Evolutionary conservation across 2,113 vertebrate genomes (phyloP).

Genomic region (Rhinoptilus africanus): DNA sequence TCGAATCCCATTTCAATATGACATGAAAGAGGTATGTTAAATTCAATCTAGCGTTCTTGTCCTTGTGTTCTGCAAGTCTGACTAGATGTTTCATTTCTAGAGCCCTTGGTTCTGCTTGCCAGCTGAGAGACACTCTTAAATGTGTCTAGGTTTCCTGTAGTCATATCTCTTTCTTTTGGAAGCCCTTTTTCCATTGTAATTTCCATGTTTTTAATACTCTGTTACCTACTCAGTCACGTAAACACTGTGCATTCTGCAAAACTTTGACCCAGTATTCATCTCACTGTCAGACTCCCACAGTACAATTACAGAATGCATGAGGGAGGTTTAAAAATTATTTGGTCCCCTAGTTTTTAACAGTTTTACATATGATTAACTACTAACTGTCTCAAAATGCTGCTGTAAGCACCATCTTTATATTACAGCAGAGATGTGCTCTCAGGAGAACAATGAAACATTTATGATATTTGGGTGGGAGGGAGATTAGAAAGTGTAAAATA

Average conservation of each 20-base stretch:
- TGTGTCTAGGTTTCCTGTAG: neutral
- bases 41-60: neutral
- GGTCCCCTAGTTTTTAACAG: constrained; percentile 47
- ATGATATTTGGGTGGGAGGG: constrained; percentile 28
- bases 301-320: constrained; percentile 35
- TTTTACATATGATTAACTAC: constrained; percentile 50
- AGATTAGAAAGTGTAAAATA: constrained; percentile 16
- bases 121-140: neutral
- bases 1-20: neutral
- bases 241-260: neutral
- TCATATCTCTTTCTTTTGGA: neutral
- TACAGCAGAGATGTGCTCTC: neutral
- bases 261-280: neutral
- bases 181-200: neutral
- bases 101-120: neutral
- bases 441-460: neutral
- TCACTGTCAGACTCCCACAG: neutral
- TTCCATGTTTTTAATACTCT: neutral
- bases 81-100: neutral
- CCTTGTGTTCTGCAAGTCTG: neutral
- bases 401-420: constrained; percentile 51
- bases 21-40: neutral
- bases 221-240: neutral
- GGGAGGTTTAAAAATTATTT: constrained; percentile 55
- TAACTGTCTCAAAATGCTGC: constrained; percentile 45